Evolutionary conservation across 2,888 invertebrate species (phyloP).

Genomic region (Dicyrtoma fusca): DNA sequence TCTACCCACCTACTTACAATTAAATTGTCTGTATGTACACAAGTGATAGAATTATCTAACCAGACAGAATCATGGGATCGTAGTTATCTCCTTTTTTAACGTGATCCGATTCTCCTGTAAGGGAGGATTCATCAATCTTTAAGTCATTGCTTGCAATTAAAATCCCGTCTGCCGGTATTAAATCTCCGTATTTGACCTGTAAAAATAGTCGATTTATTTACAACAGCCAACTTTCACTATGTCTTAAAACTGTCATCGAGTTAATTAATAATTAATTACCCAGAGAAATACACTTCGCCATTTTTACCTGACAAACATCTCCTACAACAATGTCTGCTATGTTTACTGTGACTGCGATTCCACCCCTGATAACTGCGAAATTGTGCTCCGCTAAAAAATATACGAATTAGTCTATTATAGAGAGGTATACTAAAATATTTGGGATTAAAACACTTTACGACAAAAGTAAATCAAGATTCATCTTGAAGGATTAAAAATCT

Average conservation of each 20-base stretch:
- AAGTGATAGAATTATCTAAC: slow-evolving; percentile 60
- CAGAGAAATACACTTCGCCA: too few species aligned
- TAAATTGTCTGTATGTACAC: too few species aligned
- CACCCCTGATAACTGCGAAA: slow-evolving; percentile 92
- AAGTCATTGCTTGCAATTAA: slow-evolving; percentile 98
- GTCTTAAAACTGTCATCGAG: too few species aligned
- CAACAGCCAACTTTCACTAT: too few species aligned
- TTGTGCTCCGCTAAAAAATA: slow-evolving; percentile 77
- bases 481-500: background rate
- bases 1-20: too few species aligned
- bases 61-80: slow-evolving; percentile 97
- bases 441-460: background rate
- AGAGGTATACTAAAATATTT: background rate
- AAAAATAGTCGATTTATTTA: background rate
- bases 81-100: slow-evolving; percentile 92
- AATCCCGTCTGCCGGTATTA: slow-evolving; percentile 96
- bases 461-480: too few species aligned
- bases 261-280: too few species aligned
- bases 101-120: slow-evolving; percentile 99
- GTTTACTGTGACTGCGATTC: slow-evolving; percentile 88
- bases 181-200: slow-evolving; percentile 64
- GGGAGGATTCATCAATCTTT: slow-evolving; percentile 95
- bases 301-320: slow-evolving; percentile 84
- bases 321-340: slow-evolving; percentile 98
- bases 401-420: background rate